These are phyloP conservation scores for Parazoanthus swiftii DNA, from an alignment of 92 coral and sea anemone species.

Conservation along the genomic window DNA sequence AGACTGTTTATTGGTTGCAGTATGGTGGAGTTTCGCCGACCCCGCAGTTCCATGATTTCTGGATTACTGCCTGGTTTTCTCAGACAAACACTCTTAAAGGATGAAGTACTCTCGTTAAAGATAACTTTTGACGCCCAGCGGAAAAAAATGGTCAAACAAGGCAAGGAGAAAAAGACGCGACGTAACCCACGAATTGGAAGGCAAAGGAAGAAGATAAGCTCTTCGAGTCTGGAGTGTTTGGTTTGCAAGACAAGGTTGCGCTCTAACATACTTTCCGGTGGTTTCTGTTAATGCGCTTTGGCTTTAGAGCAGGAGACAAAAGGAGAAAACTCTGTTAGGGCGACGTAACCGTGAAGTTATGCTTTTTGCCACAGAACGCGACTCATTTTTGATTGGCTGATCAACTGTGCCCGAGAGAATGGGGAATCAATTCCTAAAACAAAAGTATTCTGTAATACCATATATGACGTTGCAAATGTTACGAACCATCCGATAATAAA, in stretches of 20 bases:
- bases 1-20: too few species aligned
- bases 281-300: constrained; percentile 43
- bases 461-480: constrained; percentile 49
- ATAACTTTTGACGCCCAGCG: too few species aligned
- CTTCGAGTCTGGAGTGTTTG: constrained; percentile 32
- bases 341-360: constrained; percentile 44
- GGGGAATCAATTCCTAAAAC: constrained; percentile 45
- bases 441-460: constrained; percentile 34
- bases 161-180: too few species aligned
- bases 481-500: constrained; percentile 18
- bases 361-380: constrained; percentile 39
- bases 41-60: too few species aligned
- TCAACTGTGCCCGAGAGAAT: not conserved
- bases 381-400: constrained; percentile 30
- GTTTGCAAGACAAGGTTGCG: constrained; percentile 9
- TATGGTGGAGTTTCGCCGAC: too few species aligned
- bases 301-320: constrained; percentile 42
- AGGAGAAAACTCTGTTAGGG: constrained; percentile 46
- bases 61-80: too few species aligned
- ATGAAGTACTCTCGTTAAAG: too few species aligned
- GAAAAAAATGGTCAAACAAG: too few species aligned
- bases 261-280: constrained; percentile 47
- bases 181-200: not conserved
- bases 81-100: too few species aligned
- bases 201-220: constrained; percentile 20